These are phyloP conservation scores for Epistrophe grossulariae DNA, from an alignment of 2,888 invertebrate genomes.

Conservation along the genomic window DNA sequence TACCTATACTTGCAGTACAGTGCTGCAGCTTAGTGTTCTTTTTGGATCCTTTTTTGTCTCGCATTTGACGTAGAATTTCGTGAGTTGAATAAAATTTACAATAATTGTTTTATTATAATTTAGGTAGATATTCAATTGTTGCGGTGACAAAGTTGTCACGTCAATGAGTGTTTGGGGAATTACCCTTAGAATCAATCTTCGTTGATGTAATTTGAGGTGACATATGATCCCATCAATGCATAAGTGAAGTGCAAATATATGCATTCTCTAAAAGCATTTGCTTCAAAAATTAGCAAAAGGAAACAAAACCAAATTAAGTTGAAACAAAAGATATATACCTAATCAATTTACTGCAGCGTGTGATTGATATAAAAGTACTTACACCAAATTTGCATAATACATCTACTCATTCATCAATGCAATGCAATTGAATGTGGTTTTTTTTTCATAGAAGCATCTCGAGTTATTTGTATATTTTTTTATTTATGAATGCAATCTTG, in stretches of 20 bases:
- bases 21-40: not conserved
- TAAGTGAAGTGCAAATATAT: constrained; percentile 10
- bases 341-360: constrained; percentile 16
- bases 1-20: not conserved
- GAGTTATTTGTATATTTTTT: not conserved
- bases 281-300: constrained; percentile 21
- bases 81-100: constrained; percentile 28
- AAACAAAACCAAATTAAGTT: not conserved
- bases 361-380: constrained; percentile 18
- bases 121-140: not conserved
- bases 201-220: constrained; percentile 11
- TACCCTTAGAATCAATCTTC: constrained; percentile 18
- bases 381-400: constrained; percentile 4
- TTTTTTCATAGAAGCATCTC: not conserved
- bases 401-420: constrained; percentile 1
- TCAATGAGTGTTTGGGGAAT: not conserved
- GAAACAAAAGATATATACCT: not conserved
- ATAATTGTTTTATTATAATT: not conserved
- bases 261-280: constrained; percentile 6
- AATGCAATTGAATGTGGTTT: not conserved
- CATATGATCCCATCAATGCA: constrained; percentile 59
- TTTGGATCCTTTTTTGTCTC: constrained; percentile 2
- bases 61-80: not conserved
- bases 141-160: not conserved
- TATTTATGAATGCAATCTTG: constrained; percentile 18